Conservation (phyloP, 1,140 invertebrate genomes). For the Drosophila lacteicornis region DNA sequence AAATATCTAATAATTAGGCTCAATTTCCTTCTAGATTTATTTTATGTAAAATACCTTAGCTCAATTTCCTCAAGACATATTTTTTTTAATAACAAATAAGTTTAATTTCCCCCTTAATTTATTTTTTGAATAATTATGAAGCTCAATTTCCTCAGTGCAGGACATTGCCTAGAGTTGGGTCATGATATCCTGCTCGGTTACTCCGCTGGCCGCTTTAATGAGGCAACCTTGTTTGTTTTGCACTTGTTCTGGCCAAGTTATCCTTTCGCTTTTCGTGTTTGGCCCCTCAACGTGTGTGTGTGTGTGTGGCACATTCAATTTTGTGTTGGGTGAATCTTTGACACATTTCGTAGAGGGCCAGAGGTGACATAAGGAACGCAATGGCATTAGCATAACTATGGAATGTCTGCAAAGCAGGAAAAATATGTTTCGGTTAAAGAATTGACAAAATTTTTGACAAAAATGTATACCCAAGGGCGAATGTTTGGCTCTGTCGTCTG, state of each 20-base stretch:
- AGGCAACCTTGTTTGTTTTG: conserved; percentile 28
- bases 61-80: no score
- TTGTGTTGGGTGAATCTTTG: conserved; percentile 9
- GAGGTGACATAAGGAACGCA: conserved; percentile 14
- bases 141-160: background rate
- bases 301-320: conserved; percentile 19
- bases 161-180: background rate
- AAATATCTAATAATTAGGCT: no score
- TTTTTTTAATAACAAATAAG: no score
- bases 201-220: conserved; percentile 21
- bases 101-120: no score
- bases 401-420: conserved; percentile 28
- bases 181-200: background rate
- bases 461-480: conserved; percentile 29
- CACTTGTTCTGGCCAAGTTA: conserved; percentile 38
- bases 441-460: conserved; percentile 27
- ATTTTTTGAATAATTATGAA: no score
- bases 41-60: no score
- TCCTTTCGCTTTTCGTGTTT: conserved; percentile 32
- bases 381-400: conserved; percentile 58
- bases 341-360: conserved; percentile 34
- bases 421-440: conserved; percentile 36
- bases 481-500: background rate
- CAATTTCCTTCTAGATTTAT: no score
- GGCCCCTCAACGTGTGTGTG: conserved; percentile 4